Base-by-base conservation (phyloP, 2,113 vertebrate genomes). In the Pomatorhinus ruficollis region DNA sequence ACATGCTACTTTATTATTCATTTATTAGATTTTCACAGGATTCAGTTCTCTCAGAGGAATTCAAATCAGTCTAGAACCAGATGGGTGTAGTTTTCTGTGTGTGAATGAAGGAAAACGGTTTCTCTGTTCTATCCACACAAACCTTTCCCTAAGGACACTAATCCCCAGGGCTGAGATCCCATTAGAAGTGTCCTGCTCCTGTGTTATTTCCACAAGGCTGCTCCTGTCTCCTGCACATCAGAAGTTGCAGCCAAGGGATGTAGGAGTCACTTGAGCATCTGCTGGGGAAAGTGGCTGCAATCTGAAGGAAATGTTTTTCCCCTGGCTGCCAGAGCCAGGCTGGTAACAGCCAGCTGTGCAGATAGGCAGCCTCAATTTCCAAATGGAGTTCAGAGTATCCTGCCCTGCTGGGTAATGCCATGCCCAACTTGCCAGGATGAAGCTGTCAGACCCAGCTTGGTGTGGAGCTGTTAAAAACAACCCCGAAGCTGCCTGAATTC, bases 301-400 rank as follows among this genome's bases (percentile, higher is more conserved):
- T 0, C 5, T n/a, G n/a, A 30, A 40, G 54, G 65, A 53, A 47
- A 24, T 0, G 3, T 42, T 35, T 69, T 35, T 66, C 45, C 79
- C 69, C 79, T 75, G 65, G 57, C 68, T 60, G 12, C 59, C 24
- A 3, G 50, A 54, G 53, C 13, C 27, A 63, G 66, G 80, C 49
- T 59, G 90, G 4, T 4, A 35, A 35, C 8, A 42, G 24, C 39
- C 7, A 42, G 21, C 39, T 47, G n/a, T 72, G 7, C 72, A 87
- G 72, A 35, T 2, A 60, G 59, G 63, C 44, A 89, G 77, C 68
- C 71, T 52, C 40, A 9, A 0, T 27, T 82, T 39, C 65, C 20
- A 44, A 83, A 23, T 18, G 9, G 8, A 52, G 21, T n/a, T 53
- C 17, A 6, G 15, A 47, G 44, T 6, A 3, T 14, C 44, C 61